phyloP scores from a whole-genome alignment of 2,113 vertebrate species.

The Malurus melanocephalus region DNA sequence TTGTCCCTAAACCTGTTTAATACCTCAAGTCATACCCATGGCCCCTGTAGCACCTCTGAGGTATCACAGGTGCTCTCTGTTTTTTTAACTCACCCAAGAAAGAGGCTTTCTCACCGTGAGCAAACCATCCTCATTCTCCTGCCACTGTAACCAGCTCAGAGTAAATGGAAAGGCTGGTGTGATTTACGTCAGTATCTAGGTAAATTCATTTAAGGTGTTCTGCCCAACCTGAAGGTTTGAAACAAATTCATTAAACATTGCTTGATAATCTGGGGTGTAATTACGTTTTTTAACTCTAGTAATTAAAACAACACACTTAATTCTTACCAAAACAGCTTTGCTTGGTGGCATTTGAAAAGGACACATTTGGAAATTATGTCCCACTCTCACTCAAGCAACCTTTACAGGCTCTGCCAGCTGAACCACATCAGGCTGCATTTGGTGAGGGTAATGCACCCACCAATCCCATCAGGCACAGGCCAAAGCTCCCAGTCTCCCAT shows the following conservation, averaged over 20 bases:
- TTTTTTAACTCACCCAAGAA: not conserved
- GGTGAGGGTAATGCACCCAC: not conserved
- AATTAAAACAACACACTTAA: not conserved
- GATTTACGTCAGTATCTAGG: not conserved
- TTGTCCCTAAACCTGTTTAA: not conserved
- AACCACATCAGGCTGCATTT: not conserved
- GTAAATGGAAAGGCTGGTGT: not conserved
- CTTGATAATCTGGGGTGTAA: not conserved
- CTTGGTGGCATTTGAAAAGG: not conserved
- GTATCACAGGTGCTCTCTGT: not conserved
- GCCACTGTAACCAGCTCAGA: not conserved
- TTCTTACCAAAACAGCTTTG: not conserved
- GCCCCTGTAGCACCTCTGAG: not conserved
- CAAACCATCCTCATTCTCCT: not conserved
- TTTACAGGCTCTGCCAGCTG: not conserved
- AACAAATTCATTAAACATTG: not conserved
- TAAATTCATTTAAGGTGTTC: not conserved
- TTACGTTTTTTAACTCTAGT: not conserved
- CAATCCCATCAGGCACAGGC: accelerated
- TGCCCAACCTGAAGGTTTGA: not conserved
- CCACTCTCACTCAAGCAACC: not conserved
- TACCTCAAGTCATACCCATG: not conserved
- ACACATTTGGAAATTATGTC: not conserved
- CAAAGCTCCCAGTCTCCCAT: not conserved
- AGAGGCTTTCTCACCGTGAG: not conserved